Evolutionary conservation across 2,113 vertebrate genomes (phyloP), one percentile per base, ranked within the genome.

Genomic region (Pandion haliaetus): DNA sequence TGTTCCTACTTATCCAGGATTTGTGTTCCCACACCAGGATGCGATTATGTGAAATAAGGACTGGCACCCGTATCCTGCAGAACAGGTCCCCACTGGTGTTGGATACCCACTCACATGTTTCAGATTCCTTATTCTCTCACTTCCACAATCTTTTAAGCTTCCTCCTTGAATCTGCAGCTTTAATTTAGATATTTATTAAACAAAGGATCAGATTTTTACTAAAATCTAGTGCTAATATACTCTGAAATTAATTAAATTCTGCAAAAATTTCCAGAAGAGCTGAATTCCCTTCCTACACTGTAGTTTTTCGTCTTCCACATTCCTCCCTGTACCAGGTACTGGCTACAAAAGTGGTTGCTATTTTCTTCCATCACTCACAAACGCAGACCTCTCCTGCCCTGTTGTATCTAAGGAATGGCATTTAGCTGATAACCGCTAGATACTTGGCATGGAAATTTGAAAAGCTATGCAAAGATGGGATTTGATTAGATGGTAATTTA

Each of bases 401-500:
- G 26, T 7, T 50, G 32, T 28, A 72, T 32, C 87, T 70, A 9
- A 90, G 67, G 67, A 94, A 88, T 45, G 62, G 40, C 42, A 78
- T 86, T 76, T 54, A 80, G 74, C 90, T 86, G 93, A 73, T 77
- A 66, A 45, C 59, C 0, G 1, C 52, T 24, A 69, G 72, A 62
- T 28, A 10, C 26, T 80, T 90, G 67, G 67, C 76, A 66, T 7
- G 34, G 34, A 54, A 50, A 73, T 47, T 61, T 88, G 72, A 50
- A 76, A 87, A 94, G 77, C 67, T 32, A 0, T 24, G 61, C n/a
- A 49, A 58, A 94, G 62, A 77, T 36, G 32, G 45, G 44, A 6
- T 74, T 95, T 94, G 94, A 96, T 97, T 91, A 76, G 44, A 57
- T 61, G 50, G 44, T 63, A 61, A 69, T 67, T 94, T 90, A 92